Conservation (phyloP, 2,888 invertebrate genomes). For the Protonemura montana region DNA sequence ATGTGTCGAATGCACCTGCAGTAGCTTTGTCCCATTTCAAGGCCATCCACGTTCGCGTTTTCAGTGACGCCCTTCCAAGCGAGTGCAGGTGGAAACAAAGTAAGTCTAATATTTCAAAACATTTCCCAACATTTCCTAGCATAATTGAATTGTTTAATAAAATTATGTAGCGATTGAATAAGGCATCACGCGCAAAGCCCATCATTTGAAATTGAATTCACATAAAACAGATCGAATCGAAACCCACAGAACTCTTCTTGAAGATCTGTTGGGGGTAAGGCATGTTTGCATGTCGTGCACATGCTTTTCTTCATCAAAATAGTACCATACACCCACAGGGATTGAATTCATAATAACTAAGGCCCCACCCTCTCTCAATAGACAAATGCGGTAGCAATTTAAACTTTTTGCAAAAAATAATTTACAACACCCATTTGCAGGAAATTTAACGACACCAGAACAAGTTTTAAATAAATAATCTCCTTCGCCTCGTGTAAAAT, state of each 20-base stretch:
- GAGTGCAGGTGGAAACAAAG: not conserved
- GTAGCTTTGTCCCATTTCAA: not conserved
- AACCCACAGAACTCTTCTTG: too few species aligned
- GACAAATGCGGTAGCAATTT: not conserved
- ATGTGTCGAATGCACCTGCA: not conserved
- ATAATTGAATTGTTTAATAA: not conserved
- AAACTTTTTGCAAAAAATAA: not conserved
- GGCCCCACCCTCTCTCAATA: not conserved
- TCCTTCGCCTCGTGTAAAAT: not conserved
- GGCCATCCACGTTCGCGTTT: not conserved
- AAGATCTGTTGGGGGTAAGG: too few species aligned
- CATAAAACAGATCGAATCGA: too few species aligned
- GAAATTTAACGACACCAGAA: not conserved
- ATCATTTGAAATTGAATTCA: not conserved
- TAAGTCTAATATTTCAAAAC: not conserved
- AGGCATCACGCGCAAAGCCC: not conserved
- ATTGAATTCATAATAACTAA: not conserved
- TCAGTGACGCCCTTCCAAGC: not conserved
- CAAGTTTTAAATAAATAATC: constrained; percentile 7
- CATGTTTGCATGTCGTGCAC: too few species aligned
- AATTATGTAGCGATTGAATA: not conserved
- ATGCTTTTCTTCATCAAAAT: not conserved
- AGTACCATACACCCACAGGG: not conserved
- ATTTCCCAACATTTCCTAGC: not conserved
- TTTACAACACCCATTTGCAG: not conserved